Evolutionary conservation across 2,888 invertebrate genomes (phyloP).

Genomic region (Drosophila emarginata): DNA sequence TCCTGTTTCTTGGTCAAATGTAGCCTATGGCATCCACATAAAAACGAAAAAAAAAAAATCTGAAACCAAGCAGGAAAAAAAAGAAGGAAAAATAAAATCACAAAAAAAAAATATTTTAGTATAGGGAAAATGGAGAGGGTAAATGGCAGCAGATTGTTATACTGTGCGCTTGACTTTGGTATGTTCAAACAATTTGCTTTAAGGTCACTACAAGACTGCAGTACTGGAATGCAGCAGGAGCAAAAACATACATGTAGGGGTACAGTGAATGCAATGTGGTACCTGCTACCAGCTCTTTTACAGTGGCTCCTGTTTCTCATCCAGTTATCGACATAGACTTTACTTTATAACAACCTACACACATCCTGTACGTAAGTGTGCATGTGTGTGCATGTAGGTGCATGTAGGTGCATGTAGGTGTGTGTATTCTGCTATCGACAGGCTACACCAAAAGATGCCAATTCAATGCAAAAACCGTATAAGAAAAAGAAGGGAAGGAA

Average conservation of each 20-base stretch:
- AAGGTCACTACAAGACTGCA: neutral
- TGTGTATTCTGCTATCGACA: neutral
- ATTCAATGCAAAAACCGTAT: constrained; percentile 9
- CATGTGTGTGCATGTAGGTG: neutral
- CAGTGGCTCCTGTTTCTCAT: neutral
- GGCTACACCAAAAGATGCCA: constrained; percentile 1
- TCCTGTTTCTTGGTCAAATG: constrained; percentile 9
- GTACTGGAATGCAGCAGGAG: neutral
- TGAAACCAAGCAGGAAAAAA: neutral
- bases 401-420: too few relatives aligned
- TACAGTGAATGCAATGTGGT: constrained; percentile 2
- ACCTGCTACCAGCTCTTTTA: neutral
- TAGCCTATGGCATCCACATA: neutral
- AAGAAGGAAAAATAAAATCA: neutral
- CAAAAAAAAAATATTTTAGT: neutral
- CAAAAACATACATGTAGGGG: neutral
- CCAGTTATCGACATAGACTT: constrained; percentile 18
- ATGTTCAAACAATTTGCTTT: constrained; percentile 10
- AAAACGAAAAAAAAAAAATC: neutral
- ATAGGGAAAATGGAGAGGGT: neutral
- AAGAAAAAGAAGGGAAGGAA: neutral
- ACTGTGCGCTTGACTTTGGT: constrained; percentile 1
- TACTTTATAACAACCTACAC: constrained; percentile 13
- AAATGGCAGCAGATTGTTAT: neutral
- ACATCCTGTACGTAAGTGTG: neutral